A percentile compares a stretch with the other conserved stretches of the same genome.
phyloP scores from a whole-genome alignment of 53 echinoderm and acorn worm species.

The Pentamera pediparva region DNA sequence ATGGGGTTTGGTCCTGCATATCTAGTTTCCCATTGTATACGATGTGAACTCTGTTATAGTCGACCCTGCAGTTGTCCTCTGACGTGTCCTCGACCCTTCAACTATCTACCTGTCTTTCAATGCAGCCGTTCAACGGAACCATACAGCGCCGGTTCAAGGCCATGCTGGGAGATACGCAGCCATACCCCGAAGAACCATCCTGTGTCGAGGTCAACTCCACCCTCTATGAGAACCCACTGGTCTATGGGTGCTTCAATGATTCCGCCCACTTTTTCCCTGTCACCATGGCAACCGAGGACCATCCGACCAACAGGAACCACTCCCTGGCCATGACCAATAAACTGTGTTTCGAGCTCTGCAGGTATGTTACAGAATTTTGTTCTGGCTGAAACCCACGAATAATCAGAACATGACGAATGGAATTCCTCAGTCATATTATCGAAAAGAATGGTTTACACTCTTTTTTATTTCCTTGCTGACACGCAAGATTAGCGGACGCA shows the following conservation, averaged over 20 bases:
- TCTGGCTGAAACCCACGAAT: too few relatives aligned
- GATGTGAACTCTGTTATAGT: neutral
- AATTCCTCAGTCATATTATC: neutral
- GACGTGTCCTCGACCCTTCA: neutral
- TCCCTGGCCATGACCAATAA: conserved; percentile 46
- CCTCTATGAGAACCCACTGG: conserved; percentile 34
- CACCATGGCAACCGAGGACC: conserved; percentile 42
- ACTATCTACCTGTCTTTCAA: neutral
- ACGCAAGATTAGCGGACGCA: neutral
- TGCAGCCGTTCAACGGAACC: conserved; percentile 46
- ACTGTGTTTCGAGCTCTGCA: conserved; percentile 48
- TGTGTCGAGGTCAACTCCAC: conserved; percentile 45
- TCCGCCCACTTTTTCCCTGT: conserved; percentile 41
- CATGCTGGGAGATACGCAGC: conserved; percentile 58
- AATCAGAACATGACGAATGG: too few relatives aligned
- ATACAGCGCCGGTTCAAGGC: conserved; percentile 59
- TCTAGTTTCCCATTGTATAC: neutral
- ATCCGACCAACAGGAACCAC: conserved; percentile 36
- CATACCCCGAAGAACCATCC: conserved; percentile 56
- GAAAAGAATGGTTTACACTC: neutral
- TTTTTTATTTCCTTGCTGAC: neutral
- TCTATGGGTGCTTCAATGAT: conserved; percentile 53
- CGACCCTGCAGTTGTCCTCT: neutral
- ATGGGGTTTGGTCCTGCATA: too few relatives aligned
- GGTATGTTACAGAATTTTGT: too few relatives aligned